Conservation (phyloP, 2,797 vertebrate species). For the Acomys russatus region DNA sequence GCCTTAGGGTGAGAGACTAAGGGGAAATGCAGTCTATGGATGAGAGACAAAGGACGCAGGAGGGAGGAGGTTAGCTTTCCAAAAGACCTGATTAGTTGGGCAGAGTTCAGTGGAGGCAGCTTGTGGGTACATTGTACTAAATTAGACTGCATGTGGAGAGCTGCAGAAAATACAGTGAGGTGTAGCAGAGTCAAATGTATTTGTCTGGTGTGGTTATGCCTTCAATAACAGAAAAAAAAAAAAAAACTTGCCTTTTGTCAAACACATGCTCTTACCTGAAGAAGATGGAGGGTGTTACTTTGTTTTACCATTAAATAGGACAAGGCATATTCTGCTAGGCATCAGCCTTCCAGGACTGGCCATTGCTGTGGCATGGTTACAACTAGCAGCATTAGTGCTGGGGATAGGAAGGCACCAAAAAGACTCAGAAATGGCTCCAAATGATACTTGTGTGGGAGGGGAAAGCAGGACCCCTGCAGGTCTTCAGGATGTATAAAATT, state of each 20-base stretch:
- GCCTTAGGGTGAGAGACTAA: not conserved
- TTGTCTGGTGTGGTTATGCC: not conserved
- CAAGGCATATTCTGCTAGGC: not conserved
- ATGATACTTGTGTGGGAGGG: not conserved
- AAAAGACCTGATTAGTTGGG: not conserved
- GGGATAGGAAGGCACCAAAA: not conserved
- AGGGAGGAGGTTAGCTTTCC: not conserved
- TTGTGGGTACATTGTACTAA: not conserved
- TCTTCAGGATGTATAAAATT: not conserved
- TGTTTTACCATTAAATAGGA: conserved; percentile 3
- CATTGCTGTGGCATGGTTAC: not conserved
- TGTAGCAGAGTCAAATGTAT: not conserved
- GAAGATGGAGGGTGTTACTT: not conserved
- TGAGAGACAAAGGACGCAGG: not conserved
- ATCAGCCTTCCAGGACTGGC: not conserved
- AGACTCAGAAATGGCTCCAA: not conserved
- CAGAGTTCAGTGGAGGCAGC: not conserved
- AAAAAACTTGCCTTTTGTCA: not conserved
- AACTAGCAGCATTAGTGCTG: not conserved
- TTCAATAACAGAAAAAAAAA: not conserved
- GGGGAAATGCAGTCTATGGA: not conserved
- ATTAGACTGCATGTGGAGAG: not conserved
- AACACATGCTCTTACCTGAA: not conserved
- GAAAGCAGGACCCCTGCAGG: not conserved
- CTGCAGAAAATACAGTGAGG: not conserved